Evolutionary conservation across 1,140 invertebrate species (phyloP).

Genomic region (Drosophila punjabiensis): DNA sequence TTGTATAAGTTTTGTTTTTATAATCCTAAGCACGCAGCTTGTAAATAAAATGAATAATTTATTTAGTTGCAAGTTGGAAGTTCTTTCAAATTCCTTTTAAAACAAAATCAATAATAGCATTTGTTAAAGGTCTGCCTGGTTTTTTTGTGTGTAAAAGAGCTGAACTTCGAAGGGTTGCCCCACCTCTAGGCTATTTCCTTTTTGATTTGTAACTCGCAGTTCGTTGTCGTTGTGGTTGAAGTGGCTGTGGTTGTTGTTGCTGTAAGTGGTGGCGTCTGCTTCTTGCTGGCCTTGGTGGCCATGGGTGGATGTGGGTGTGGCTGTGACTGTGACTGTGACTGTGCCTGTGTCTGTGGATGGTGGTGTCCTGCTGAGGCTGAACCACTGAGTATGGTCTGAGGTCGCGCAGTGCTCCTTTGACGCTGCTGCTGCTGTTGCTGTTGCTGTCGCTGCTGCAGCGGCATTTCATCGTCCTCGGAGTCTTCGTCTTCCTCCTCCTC

Average conservation of each 20-base stretch:
- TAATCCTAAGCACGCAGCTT: too few species aligned
- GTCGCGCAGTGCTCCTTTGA: slow-evolving; percentile 27
- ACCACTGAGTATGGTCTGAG: slow-evolving; percentile 23
- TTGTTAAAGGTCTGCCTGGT: background rate
- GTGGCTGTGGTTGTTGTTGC: slow-evolving; percentile 17
- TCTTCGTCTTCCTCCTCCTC: slow-evolving; percentile 26
- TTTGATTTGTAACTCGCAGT: slow-evolving; percentile 84
- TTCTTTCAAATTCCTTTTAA: background rate
- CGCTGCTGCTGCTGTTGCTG: slow-evolving; percentile 53
- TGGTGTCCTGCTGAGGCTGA: slow-evolving; percentile 11
- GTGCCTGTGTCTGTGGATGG: slow-evolving; percentile 15
- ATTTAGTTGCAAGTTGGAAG: too few species aligned
- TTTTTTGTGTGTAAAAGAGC: slow-evolving; percentile 40
- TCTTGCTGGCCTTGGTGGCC: slow-evolving; percentile 72
- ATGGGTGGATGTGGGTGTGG: slow-evolving; percentile 51
- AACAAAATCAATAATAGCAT: slow-evolving; percentile 5
- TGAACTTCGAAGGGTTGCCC: slow-evolving; percentile 33
- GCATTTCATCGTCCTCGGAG: slow-evolving; percentile 62
- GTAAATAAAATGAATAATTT: background rate
- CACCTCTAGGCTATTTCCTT: slow-evolving; percentile 71
- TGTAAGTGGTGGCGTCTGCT: slow-evolving; percentile 58
- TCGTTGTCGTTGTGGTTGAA: slow-evolving; percentile 67
- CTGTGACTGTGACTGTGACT: slow-evolving; percentile 15
- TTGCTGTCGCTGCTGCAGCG: slow-evolving; percentile 60
- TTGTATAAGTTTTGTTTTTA: background rate